phyloP scores from a whole-genome alignment of 2,797 vertebrate species.

The Nannoperca australis region DNA sequence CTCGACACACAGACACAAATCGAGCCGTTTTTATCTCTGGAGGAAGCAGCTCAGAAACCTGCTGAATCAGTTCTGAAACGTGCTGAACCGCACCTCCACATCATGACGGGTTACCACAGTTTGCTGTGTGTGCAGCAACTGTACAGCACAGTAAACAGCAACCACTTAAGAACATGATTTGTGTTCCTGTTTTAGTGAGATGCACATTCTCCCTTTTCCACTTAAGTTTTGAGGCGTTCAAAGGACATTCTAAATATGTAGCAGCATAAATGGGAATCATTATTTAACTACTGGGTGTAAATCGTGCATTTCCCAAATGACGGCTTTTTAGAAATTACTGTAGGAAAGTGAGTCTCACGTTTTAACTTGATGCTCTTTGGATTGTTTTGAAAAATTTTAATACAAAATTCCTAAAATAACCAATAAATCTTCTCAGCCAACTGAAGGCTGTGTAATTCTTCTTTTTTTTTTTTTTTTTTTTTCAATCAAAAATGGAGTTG shows the following conservation, averaged over 20 bases:
- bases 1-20: slow-evolving; percentile 52
- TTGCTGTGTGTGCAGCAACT: slow-evolving; percentile 56
- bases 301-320: not conserved
- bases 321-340: slow-evolving; percentile 8
- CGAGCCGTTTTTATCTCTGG: slow-evolving; percentile 41
- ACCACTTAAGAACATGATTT: slow-evolving; percentile 26
- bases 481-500: not conserved
- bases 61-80: slow-evolving; percentile 56
- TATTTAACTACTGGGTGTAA: not conserved
- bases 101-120: slow-evolving; percentile 50
- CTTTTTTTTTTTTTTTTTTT: not conserved
- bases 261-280: not conserved
- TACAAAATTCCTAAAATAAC: too few species aligned
- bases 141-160: slow-evolving; percentile 27
- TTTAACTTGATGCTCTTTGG: not conserved
- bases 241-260: not conserved
- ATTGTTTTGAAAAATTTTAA: not conserved
- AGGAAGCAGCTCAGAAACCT: slow-evolving; percentile 46
- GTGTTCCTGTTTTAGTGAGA: slow-evolving; percentile 5
- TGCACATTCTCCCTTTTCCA: not conserved
- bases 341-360: not conserved
- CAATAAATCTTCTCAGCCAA: too few species aligned
- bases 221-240: slow-evolving; percentile 9
- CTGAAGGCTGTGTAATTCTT: not conserved
- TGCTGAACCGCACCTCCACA: slow-evolving; percentile 47